A percentile compares a stretch with the other conserved stretches of the same genome.
Evolutionary conservation across 2,113 vertebrate genomes (phyloP).

Genomic region (Picathartes gymnocephalus): DNA sequence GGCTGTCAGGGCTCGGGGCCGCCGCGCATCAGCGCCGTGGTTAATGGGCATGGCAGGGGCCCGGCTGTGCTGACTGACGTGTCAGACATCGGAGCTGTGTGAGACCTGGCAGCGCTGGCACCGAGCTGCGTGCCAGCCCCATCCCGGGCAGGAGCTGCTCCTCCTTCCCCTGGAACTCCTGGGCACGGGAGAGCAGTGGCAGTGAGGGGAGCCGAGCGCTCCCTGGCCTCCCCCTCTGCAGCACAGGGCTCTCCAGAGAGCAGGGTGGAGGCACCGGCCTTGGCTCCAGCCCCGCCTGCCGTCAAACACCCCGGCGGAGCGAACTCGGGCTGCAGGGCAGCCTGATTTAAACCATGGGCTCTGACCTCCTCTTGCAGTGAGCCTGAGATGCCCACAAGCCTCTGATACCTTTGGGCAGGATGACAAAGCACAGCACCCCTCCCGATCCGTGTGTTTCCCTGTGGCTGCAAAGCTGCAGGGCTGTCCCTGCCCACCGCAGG

Average conservation of each 20-base stretch:
- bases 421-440: not conserved
- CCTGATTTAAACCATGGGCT: not conserved
- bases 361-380: not conserved
- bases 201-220: rapidly evolving
- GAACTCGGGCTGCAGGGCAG: not conserved
- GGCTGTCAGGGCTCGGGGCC: not conserved
- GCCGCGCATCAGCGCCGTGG: not conserved
- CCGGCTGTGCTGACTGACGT: not conserved
- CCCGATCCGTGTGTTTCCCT: not conserved
- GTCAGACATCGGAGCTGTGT: conserved; percentile 12
- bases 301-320: no score
- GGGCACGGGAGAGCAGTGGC: rapidly evolving
- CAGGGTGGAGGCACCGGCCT: rapidly evolving
- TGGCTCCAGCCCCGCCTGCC: not conserved
- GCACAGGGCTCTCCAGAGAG: not conserved
- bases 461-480: not conserved
- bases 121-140: not conserved
- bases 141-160: not conserved
- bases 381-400: no score
- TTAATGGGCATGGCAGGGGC: conserved; percentile 17
- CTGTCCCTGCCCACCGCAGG: rapidly evolving
- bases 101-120: not conserved
- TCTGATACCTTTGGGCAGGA: not conserved
- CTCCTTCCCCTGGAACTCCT: not conserved
- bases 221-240: rapidly evolving